Evolutionary conservation across 2,113 vertebrate genomes (phyloP), one percentile per base, ranked within the genome.

Genomic region (Nematolebias whitei): DNA sequence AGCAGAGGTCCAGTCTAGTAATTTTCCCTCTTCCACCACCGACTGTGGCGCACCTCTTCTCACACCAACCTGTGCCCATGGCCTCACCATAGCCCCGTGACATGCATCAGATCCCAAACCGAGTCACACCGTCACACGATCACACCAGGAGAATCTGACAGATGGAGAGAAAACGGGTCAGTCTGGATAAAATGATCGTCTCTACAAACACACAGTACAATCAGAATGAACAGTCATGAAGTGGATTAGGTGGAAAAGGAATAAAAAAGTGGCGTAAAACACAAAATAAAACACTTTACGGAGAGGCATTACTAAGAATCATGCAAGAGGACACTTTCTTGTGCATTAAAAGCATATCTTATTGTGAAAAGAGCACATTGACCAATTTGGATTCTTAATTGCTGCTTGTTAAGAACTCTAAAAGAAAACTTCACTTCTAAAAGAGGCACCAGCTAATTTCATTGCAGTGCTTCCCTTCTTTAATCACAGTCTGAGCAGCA

Each of bases 41-140:
- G 78, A 64, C 16, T 64, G 68, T 12, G 71, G 63, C 41, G 64
- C 73, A 47, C 84, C 76, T 84, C 66, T 86, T 85, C 87, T 86
- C 78, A 84, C 74, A 72, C 74, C 87, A 74, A 78, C 80, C 76
- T 35, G 85, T 65, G 75, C 68, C 68, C 13, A 90, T 92, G 77
- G 82, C 88, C 76, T 90, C 89, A 87, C 73, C 92, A 93, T 93
- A 63, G 83, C 88, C 88, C 65, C 78, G 72, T 38, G 67, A 78
- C 77, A 45, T 78, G 49, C 78, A 68, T 72, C 69, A 79, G 78
- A 64, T 77, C 83, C 79, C 71, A 70, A 64, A 67, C 74, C 75
- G 70, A 61, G 19, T 38, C 60, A 49, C 67, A 48, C 50, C 58
- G 19, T 38, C 60, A 49, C 67, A 48, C 50, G 13, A 44, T 15